Evolutionary conservation across 1,140 invertebrate genomes (phyloP), one percentile per base, ranked within the genome.

Genomic region (Cryptotermes secundus): DNA sequence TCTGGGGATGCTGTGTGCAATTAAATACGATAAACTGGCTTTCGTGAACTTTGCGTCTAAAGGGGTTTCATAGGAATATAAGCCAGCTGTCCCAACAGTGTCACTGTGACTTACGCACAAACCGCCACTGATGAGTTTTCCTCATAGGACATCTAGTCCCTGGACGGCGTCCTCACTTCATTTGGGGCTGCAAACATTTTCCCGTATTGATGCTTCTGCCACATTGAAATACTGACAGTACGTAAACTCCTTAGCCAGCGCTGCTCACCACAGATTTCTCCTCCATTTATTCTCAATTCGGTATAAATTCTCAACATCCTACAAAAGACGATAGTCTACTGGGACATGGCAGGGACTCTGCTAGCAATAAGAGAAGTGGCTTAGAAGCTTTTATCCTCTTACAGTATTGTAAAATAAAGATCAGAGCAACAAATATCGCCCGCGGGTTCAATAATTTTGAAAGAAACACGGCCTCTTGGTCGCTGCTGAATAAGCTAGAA

Each of bases 371-470:
- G 26, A 31, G 59, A 72, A n/a, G 59, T 72, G 26, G 59, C 14
- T 72, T 72, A 72, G 31, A 72, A 72, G 59, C 59, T 72, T 31
- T 14, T 72, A 72, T 72, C 31, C 31, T 72, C 59, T 72, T 72
- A 72, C 14, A 72, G 59, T 72, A 3, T 72, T 72, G 59, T 72
- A 72, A 72, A 72, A 72, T 72, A 72, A 72, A 72, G 22, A 72
- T 72, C 59, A 31, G 26, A 31, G 7, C 59, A 72, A 31, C 59
- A 72, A 72, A 72, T 72, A 72, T 72, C n/a, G 31, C 59, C 59
- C 59, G 1, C 59, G 59, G n/a, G 59, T 31, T 72, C 59, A 31
- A 72, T 72, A 31, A 26, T 72, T 72, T 26, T 72, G 2, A 72
- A n/a, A 72, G 59, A 72, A 31, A 72, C 26, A 31, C 53, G 19